These are phyloP conservation scores for Crepidodera aurea DNA, from an alignment of 2,888 invertebrate species.

Conservation along the genomic window DNA sequence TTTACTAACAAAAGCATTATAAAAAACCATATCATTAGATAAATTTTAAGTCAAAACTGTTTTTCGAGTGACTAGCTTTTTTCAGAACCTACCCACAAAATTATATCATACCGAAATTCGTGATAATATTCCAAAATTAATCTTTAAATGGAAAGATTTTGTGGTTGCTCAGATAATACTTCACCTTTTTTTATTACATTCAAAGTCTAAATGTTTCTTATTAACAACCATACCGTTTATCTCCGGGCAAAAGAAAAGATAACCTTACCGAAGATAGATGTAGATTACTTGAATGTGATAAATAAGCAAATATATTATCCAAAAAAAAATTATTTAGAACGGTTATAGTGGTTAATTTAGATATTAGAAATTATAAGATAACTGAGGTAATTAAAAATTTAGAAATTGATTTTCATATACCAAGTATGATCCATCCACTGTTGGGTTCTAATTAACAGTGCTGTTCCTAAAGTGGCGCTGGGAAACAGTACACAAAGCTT, in stretches of 20 bases:
- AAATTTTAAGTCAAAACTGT: too few species aligned
- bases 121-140: not conserved
- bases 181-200: conserved; percentile 11
- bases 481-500: too few species aligned
- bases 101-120: too few species aligned
- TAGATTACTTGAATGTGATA: conserved; percentile 19
- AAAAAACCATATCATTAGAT: too few species aligned
- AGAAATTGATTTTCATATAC: too few species aligned
- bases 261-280: conserved; percentile 26
- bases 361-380: not conserved
- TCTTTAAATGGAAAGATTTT: conserved; percentile 8
- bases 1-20: too few species aligned
- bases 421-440: too few species aligned
- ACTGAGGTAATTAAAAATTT: too few species aligned
- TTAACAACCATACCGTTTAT: conserved; percentile 13
- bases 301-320: conserved; percentile 13
- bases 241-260: conserved; percentile 28
- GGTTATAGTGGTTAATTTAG: not conserved
- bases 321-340: conserved; percentile 3
- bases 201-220: not conserved
- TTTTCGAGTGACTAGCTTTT: too few species aligned
- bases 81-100: too few species aligned
- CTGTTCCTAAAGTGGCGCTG: too few species aligned
- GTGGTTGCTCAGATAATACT: conserved; percentile 2
- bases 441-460: too few species aligned